Percentiles rank a stretch among this genome's conserved stretches.
Evolutionary conservation across 2,888 invertebrate genomes (phyloP).

Genomic region (Agrilus biguttatus): DNA sequence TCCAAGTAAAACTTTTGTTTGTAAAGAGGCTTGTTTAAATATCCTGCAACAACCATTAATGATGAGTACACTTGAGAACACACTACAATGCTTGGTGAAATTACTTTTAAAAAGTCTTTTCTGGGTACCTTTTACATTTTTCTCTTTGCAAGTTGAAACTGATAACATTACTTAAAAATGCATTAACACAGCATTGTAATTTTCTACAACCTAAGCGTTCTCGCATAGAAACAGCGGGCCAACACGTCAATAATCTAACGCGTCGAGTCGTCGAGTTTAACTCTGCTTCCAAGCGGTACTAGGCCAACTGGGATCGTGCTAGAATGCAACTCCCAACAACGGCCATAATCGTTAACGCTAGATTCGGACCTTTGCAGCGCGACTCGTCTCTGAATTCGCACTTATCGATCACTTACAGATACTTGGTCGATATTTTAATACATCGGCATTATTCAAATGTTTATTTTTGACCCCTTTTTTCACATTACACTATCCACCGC

Average conservation of each 20-base stretch:
- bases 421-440: too few relatives aligned
- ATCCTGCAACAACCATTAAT: too few relatives aligned
- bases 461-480: too few relatives aligned
- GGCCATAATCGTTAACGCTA: slow-evolving; percentile 20
- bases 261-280: slow-evolving; percentile 11
- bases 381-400: too few relatives aligned
- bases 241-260: slow-evolving; percentile 17
- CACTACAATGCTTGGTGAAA: too few relatives aligned
- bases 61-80: too few relatives aligned
- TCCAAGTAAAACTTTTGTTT: slow-evolving; percentile 64
- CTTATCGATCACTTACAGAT: too few relatives aligned
- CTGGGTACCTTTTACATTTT: too few relatives aligned
- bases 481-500: too few relatives aligned
- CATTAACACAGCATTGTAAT: neutral
- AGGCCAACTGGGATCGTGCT: slow-evolving; percentile 12
- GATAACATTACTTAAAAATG: slow-evolving; percentile 15
- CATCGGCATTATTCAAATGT: too few relatives aligned
- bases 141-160: slow-evolving; percentile 7
- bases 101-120: too few relatives aligned
- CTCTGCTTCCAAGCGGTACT: slow-evolving; percentile 10
- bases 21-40: slow-evolving; percentile 36
- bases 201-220: neutral
- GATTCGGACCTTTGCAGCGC: slow-evolving; percentile 13
- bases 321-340: slow-evolving; percentile 15
- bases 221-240: slow-evolving; percentile 1